These are phyloP conservation scores for Steinernema carpocapsae DNA, from an alignment of 2,888 invertebrate species.

Conservation along the genomic window DNA sequence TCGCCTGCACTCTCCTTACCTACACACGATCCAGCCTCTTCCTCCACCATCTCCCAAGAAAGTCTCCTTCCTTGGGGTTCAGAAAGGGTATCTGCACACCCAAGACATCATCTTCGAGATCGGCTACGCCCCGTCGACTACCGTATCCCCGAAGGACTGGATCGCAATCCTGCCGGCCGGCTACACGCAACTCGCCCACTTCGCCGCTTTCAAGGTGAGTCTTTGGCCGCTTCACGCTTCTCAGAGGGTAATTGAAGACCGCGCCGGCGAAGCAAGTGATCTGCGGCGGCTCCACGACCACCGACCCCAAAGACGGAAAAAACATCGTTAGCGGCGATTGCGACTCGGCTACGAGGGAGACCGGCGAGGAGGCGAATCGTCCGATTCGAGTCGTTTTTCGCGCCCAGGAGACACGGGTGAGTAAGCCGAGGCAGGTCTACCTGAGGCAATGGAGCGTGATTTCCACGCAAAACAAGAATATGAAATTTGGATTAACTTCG, in stretches of 20 bases:
- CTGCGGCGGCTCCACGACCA: background rate
- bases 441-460: too few relatives aligned
- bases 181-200: conserved; percentile 33
- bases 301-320: conserved; percentile 1
- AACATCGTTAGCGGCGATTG: conserved; percentile 21
- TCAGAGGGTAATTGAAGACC: conserved; percentile 14
- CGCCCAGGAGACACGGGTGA: conserved; percentile 36
- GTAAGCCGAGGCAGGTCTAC: background rate
- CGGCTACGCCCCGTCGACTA: conserved; percentile 2
- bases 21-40: background rate
- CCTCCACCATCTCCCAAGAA: background rate
- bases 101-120: conserved; percentile 21
- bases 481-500: too few relatives aligned
- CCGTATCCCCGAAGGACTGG: conserved; percentile 37
- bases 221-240: background rate
- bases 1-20: too few relatives aligned
- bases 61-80: conserved; percentile 18
- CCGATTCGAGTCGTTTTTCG: conserved; percentile 35
- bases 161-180: conserved; percentile 38
- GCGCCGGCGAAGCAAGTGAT: conserved; percentile 36
- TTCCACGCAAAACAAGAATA: too few relatives aligned
- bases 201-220: conserved; percentile 35
- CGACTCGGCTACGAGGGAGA: background rate
- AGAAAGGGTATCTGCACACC: conserved; percentile 30
- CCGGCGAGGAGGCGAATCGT: background rate